These are phyloP conservation scores for Pachymerium ferrugineum DNA, from an alignment of 2,888 invertebrate species.

Conservation along the genomic window DNA sequence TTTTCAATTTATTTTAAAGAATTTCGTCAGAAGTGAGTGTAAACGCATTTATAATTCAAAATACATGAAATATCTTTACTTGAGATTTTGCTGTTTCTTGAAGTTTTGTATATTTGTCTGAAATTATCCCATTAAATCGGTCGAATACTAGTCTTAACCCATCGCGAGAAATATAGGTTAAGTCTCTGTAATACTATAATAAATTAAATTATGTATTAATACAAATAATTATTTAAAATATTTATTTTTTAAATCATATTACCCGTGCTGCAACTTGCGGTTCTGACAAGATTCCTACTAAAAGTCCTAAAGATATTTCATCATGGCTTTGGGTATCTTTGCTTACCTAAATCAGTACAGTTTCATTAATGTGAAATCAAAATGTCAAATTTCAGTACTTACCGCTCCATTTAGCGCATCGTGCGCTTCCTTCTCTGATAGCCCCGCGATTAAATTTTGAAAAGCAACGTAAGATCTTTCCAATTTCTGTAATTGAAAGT, in stretches of 20 bases:
- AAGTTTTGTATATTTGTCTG: conserved; percentile 82
- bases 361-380: not conserved
- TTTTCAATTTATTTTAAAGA: not conserved
- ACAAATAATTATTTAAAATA: not conserved
- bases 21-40: not conserved
- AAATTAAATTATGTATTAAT: conserved; percentile 39
- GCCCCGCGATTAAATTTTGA: conserved; percentile 69
- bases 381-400: conserved; percentile 38
- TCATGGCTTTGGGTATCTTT: conserved; percentile 79
- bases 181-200: conserved; percentile 74
- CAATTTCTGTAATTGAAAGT: conserved; percentile 67
- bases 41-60: not conserved
- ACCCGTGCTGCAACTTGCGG: conserved; percentile 50
- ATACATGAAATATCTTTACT: conserved; percentile 41
- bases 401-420: conserved; percentile 84
- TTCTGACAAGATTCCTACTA: conserved; percentile 82
- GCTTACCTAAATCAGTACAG: conserved; percentile 50
- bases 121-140: conserved; percentile 74
- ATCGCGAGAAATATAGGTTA: conserved; percentile 83
- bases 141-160: conserved; percentile 75
- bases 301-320: conserved; percentile 83
- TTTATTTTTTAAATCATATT: not conserved
- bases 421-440: conserved; percentile 89
- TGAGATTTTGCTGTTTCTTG: conserved; percentile 66
- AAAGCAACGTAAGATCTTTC: conserved; percentile 75